Percentiles rank a stretch among this genome's conserved stretches.
Conservation (phyloP, 2,797 vertebrate genomes). For the Columba guinea region DNA sequence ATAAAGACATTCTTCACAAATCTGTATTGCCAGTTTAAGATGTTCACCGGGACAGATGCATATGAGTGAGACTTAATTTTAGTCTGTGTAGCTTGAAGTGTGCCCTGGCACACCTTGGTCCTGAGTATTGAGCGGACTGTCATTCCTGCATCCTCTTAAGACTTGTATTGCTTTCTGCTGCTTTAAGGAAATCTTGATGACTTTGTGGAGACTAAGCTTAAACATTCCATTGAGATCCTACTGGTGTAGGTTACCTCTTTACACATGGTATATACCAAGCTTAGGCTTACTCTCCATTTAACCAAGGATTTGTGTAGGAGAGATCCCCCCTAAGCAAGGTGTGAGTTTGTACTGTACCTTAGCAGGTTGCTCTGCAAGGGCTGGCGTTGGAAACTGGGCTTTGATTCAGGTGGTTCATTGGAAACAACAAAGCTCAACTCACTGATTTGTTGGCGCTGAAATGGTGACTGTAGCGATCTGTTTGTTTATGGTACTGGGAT, state of each 20-base stretch:
- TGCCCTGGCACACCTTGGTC: neutral
- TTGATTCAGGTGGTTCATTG: neutral
- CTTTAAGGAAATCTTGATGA: neutral
- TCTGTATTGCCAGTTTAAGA: neutral
- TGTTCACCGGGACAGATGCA: neutral
- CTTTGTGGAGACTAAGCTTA: neutral
- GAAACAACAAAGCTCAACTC: neutral
- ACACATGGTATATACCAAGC: neutral
- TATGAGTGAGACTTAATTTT: neutral
- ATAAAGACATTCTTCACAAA: neutral
- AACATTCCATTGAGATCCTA: neutral
- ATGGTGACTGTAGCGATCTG: neutral
- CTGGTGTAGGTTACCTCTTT: neutral
- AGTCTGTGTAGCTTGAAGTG: neutral
- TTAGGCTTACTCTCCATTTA: neutral
- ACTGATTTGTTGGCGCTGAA: fast-evolving
- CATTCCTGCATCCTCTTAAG: neutral
- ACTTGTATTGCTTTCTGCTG: neutral
- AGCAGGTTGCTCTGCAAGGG: neutral
- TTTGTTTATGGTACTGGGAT: neutral
- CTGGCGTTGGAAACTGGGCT: neutral
- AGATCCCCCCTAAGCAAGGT: neutral
- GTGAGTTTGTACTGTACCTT: neutral
- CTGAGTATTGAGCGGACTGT: neutral
- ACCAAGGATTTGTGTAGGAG: neutral